Percentiles rank a stretch among this genome's conserved stretches.
Evolutionary conservation across 2,113 vertebrate species (phyloP).

Genomic region (Dromaius novaehollandiae): DNA sequence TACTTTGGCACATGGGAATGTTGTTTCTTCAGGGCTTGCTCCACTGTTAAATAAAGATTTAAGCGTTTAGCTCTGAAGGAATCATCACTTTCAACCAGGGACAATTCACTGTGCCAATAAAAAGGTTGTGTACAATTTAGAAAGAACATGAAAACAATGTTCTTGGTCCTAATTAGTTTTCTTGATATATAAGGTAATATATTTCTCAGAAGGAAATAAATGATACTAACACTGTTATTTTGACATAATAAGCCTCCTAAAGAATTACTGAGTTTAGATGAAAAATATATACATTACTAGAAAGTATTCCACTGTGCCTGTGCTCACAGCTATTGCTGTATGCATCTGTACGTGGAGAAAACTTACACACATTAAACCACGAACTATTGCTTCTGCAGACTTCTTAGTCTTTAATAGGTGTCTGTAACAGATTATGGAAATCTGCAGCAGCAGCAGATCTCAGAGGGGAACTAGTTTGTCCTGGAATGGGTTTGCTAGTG

Average conservation of each 20-base stretch:
- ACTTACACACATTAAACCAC: background rate
- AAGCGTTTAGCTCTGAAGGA: conserved; percentile 40
- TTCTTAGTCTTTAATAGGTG: background rate
- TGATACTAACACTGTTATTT: conserved; percentile 23
- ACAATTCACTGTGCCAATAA: conserved; percentile 45
- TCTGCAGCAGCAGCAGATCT: background rate
- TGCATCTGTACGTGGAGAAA: background rate
- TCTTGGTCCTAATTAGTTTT: conserved; percentile 62
- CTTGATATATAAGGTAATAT: conserved; percentile 46
- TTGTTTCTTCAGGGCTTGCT: conserved; percentile 48
- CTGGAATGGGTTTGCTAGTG: background rate
- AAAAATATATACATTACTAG: conserved; percentile 21
- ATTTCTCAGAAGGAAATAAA: conserved; percentile 63
- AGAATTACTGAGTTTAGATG: conserved; percentile 45
- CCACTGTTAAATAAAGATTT: conserved; percentile 64
- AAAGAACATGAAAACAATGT: conserved; percentile 35
- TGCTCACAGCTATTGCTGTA: background rate
- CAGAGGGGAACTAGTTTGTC: background rate
- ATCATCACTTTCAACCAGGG: conserved; percentile 45
- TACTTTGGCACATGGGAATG: background rate
- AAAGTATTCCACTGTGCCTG: background rate
- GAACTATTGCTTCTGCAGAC: background rate
- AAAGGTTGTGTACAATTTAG: conserved; percentile 42
- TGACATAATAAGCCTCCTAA: conserved; percentile 50
- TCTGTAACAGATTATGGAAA: background rate